Conservation (phyloP, 2,113 vertebrate species). For the Gnathonemus longibarbis region DNA sequence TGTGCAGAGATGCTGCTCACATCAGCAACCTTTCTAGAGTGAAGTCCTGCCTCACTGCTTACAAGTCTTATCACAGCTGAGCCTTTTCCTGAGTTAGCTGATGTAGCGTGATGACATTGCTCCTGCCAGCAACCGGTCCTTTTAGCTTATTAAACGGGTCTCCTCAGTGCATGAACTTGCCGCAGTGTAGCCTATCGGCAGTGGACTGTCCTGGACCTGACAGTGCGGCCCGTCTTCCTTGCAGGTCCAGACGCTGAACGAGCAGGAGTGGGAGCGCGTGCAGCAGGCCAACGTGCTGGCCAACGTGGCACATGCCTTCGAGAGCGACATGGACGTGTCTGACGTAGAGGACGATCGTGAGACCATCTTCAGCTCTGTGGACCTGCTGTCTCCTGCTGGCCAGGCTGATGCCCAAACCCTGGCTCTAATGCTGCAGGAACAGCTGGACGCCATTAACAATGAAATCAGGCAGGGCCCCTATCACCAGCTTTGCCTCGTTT, state of each 20-base stretch:
- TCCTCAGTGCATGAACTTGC: neutral
- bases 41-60: neutral
- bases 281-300: constrained; percentile 94
- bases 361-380: constrained; percentile 83
- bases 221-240: neutral
- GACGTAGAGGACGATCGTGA: constrained; percentile 87
- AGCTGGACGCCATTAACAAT: constrained; percentile 96
- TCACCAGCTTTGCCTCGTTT: neutral
- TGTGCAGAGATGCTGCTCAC: neutral
- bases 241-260: constrained; percentile 94
- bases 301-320: constrained; percentile 90
- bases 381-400: constrained; percentile 84
- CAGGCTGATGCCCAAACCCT: constrained; percentile 94
- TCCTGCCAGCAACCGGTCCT: neutral
- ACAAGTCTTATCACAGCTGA: neutral
- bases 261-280: constrained; percentile 96
- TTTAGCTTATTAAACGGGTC: neutral
- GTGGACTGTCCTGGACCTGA: neutral
- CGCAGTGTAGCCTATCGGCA: neutral
- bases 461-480: constrained; percentile 75
- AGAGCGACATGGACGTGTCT: constrained; percentile 84
- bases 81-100: neutral
- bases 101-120: neutral
- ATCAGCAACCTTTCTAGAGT: neutral
- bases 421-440: constrained; percentile 94